phyloP scores from a whole-genome alignment of 2,113 vertebrate genomes.

The Axis porcinus region DNA sequence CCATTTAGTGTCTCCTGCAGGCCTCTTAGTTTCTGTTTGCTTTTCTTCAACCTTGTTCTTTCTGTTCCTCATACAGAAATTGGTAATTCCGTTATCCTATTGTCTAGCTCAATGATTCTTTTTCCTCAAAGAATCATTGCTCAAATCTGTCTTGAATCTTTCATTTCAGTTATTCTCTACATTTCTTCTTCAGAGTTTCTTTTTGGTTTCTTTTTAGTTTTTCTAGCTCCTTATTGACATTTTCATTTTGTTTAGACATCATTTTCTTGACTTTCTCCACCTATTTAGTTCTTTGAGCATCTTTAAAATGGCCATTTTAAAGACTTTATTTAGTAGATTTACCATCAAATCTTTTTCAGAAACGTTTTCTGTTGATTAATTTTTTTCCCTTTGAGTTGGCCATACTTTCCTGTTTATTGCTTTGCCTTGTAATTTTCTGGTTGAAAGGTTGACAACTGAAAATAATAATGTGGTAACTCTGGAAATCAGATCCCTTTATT shows the following conservation, averaged over 20 bases:
- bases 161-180: no score
- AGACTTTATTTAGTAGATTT: neutral
- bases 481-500: neutral
- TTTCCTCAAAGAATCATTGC: neutral
- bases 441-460: neutral
- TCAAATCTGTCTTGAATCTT: neutral
- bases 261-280: neutral
- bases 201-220: neutral
- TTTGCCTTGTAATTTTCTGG: neutral
- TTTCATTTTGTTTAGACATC: neutral
- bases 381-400: neutral
- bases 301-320: neutral
- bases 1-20: neutral
- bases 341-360: neutral
- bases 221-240: neutral
- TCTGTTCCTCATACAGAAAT: neutral
- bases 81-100: neutral
- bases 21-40: neutral
- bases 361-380: neutral
- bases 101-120: neutral
- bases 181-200: neutral
- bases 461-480: neutral
- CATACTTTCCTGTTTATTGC: neutral
- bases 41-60: neutral
- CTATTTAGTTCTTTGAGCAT: neutral